phyloP scores from a whole-genome alignment of 1,140 invertebrate genomes.

The Chironomus striatipennis region DNA sequence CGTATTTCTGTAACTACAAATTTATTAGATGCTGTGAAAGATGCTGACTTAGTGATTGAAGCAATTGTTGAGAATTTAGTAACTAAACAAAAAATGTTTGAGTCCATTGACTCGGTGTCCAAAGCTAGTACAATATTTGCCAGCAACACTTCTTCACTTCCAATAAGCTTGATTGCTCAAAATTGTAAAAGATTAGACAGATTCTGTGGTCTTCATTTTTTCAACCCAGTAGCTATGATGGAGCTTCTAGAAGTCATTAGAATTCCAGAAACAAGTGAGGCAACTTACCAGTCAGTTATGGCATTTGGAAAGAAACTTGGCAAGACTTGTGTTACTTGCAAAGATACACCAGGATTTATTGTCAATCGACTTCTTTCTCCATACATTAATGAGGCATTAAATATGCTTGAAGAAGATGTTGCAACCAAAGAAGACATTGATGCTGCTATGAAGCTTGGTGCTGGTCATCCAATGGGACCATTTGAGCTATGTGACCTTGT shows the following conservation, averaged over 20 bases:
- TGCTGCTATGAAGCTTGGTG: conserved; percentile 76
- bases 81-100: conserved; percentile 71
- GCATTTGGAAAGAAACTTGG: conserved; percentile 70
- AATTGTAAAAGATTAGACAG: conserved; percentile 51
- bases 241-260: conserved; percentile 73
- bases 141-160: conserved; percentile 82
- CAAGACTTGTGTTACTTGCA: conserved; percentile 71
- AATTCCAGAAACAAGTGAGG: conserved; percentile 61
- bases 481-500: conserved; percentile 74
- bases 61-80: conserved; percentile 80
- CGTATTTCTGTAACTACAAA: conserved; percentile 54
- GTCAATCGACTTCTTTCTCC: conserved; percentile 77
- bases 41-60: conserved; percentile 73
- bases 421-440: conserved; percentile 66
- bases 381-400: conserved; percentile 63
- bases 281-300: conserved; percentile 61
- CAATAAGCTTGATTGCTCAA: conserved; percentile 75
- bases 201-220: conserved; percentile 84
- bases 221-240: conserved; percentile 89
- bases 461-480: conserved; percentile 69
- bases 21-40: conserved; percentile 49
- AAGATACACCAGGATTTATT: conserved; percentile 79
- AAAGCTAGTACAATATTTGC: conserved; percentile 66
- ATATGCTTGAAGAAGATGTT: conserved; percentile 72
- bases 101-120: conserved; percentile 52